Evolutionary conservation across 2,113 vertebrate genomes (phyloP).

Genomic region (Hoplias malabaricus): DNA sequence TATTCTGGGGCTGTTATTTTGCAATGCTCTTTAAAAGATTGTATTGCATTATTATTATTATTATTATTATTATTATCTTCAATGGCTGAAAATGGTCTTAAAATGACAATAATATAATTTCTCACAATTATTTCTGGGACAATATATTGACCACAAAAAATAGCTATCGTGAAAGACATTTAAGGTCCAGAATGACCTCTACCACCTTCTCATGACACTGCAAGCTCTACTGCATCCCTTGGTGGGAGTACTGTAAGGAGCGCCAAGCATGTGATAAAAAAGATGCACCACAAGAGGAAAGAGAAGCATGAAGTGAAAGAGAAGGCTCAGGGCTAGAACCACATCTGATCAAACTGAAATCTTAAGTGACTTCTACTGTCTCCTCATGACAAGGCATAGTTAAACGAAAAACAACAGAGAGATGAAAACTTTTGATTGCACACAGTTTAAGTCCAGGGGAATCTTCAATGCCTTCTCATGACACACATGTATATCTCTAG

Average conservation of each 20-base stretch:
- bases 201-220: slow-evolving; percentile 7
- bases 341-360: background rate
- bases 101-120: no score
- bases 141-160: no score
- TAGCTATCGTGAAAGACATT: no score
- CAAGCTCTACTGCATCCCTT: background rate
- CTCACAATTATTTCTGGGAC: no score
- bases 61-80: no score
- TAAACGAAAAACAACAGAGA: background rate
- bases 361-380: background rate
- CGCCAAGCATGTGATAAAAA: no score
- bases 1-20: no score
- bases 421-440: background rate
- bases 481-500: background rate
- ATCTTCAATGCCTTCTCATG: no score
- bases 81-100: no score
- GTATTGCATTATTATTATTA: no score
- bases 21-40: no score
- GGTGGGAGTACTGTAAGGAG: background rate
- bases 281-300: slow-evolving; percentile 4
- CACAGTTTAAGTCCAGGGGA: background rate
- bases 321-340: background rate
- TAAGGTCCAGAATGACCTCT: background rate
- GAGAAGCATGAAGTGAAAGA: slow-evolving; percentile 16
- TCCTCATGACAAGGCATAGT: background rate